phyloP scores from a whole-genome alignment of 2,113 vertebrate species.

The Ochotona princeps region DNA sequence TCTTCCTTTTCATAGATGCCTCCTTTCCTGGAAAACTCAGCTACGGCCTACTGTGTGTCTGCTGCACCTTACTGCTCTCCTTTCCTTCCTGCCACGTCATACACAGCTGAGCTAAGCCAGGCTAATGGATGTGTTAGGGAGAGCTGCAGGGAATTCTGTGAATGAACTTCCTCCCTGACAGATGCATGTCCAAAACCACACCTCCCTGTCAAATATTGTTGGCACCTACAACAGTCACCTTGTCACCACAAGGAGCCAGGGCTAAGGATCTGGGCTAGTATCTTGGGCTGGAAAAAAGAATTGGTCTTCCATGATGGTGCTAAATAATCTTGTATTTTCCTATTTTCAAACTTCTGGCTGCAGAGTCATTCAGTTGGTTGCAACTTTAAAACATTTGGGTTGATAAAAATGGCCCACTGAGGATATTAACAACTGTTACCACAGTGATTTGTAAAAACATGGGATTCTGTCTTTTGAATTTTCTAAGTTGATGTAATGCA shows the following conservation, averaged over 20 bases:
- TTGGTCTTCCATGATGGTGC: not conserved
- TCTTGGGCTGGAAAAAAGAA: not conserved
- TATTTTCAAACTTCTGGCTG: not conserved
- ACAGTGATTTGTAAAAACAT: fast-evolving
- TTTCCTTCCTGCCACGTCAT: not conserved
- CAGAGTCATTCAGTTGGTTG: not conserved
- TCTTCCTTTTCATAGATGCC: not conserved
- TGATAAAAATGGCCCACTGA: not conserved
- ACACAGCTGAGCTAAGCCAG: not conserved
- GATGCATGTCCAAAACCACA: not conserved
- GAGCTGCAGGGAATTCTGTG: not conserved
- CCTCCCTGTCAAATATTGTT: not conserved
- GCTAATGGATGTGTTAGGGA: not conserved
- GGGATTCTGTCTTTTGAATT: not conserved
- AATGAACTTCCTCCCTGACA: not conserved
- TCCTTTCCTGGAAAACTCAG: not conserved
- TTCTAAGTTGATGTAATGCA: not conserved
- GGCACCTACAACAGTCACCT: not conserved
- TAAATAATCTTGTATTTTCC: not conserved
- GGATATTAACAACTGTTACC: too few species aligned
- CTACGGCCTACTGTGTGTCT: not conserved
- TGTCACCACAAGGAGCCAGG: not conserved
- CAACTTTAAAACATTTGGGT: not conserved
- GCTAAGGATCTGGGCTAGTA: not conserved
- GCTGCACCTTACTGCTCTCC: fast-evolving